These are phyloP conservation scores for Enteromius afrohamiltoni DNA, from an alignment of 2,797 vertebrate genomes.

Conservation along the genomic window DNA sequence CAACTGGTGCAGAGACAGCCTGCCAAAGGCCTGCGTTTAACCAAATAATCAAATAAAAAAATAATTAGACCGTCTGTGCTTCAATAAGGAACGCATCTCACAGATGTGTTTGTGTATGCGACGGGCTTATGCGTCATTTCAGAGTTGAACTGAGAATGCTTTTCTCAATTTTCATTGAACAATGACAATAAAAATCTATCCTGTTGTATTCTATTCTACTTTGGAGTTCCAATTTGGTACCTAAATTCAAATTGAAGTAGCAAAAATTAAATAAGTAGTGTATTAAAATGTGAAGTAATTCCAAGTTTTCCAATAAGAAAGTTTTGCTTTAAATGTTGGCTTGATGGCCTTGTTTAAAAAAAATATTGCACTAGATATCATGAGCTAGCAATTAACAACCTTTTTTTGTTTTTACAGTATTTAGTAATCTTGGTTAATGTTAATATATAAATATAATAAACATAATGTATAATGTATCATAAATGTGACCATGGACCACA, in stretches of 20 bases:
- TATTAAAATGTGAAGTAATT: not conserved
- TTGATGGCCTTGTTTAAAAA: not conserved
- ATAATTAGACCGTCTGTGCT: constrained; percentile 34
- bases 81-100: constrained; percentile 20
- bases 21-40: constrained; percentile 75
- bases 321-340: not conserved
- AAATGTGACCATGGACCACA: too few species aligned
- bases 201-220: too few species aligned
- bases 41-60: constrained; percentile 55
- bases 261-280: not conserved
- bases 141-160: not conserved
- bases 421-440: not conserved
- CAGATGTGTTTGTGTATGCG: constrained; percentile 44
- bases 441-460: not conserved
- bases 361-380: not conserved
- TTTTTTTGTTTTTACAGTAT: not conserved
- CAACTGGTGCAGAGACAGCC: constrained; percentile 81
- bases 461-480: too few species aligned
- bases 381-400: not conserved
- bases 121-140: not conserved
- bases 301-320: not conserved
- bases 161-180: not conserved
- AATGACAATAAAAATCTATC: too few species aligned
- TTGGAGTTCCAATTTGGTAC: not conserved
- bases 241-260: not conserved